phyloP scores from a whole-genome alignment of 2,888 invertebrate genomes.

The Galeruca laticollis region DNA sequence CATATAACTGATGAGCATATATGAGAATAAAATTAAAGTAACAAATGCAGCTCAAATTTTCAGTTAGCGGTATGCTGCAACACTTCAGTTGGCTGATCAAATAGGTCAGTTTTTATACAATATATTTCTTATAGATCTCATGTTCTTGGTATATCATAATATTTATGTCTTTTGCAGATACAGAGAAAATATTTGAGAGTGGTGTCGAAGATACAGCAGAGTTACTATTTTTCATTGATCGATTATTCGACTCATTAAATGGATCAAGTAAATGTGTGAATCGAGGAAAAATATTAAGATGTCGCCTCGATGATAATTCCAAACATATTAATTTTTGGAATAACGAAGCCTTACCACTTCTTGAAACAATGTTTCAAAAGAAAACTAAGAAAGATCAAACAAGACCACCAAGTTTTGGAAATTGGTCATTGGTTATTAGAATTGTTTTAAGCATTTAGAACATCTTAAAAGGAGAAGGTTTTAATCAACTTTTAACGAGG shows the following conservation, averaged over 20 bases:
- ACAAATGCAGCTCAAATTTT: no score
- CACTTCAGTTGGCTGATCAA: no score
- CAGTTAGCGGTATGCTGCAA: no score
- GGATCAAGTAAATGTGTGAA: constrained; percentile 20
- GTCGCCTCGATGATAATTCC: constrained; percentile 23
- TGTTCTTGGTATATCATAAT: no score
- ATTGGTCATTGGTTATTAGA: constrained; percentile 20
- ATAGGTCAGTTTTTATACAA: no score
- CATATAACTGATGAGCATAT: no score
- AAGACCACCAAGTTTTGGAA: constrained; percentile 26
- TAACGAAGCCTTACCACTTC: no score
- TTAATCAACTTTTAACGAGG: constrained; percentile 13
- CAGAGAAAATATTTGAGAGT: no score
- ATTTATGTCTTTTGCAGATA: no score
- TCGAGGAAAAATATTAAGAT: constrained; percentile 23
- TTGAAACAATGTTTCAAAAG: constrained; percentile 18
- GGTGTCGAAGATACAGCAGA: no score
- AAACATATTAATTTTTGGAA: constrained; percentile 1
- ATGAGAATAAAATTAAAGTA: no score
- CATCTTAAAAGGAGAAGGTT: constrained; percentile 20
- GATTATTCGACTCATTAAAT: constrained; percentile 22
- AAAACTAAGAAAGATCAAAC: constrained; percentile 11
- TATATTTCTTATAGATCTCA: no score
- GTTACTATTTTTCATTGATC: background rate
- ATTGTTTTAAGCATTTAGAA: constrained; percentile 20